These are phyloP conservation scores for Corythoichthys haematopterus DNA, from an alignment of 2,113 vertebrate species.

Conservation along the genomic window DNA sequence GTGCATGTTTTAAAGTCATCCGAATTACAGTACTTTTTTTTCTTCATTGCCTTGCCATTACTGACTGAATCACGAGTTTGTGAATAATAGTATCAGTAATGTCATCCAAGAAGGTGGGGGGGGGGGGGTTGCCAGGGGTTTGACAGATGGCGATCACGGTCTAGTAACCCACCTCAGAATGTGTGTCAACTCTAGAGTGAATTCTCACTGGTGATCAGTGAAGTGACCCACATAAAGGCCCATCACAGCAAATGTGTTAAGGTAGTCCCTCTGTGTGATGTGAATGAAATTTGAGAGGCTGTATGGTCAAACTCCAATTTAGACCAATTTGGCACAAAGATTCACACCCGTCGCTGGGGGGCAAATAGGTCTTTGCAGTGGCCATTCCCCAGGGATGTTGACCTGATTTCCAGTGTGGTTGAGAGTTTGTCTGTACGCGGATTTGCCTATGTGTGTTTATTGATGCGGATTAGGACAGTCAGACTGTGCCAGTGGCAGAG, in stretches of 20 bases:
- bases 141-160: slow-evolving; percentile 56
- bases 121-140: slow-evolving; percentile 14
- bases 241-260: slow-evolving; percentile 9
- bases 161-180: slow-evolving; percentile 48
- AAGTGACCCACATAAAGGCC: slow-evolving; percentile 28
- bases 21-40: not conserved
- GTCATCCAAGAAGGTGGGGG: slow-evolving; percentile 18
- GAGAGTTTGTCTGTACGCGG: slow-evolving; percentile 31
- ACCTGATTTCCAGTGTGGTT: slow-evolving; percentile 58
- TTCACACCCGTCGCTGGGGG: slow-evolving; percentile 30
- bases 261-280: not conserved
- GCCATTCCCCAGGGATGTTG: slow-evolving; percentile 39
- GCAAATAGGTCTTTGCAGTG: slow-evolving; percentile 53
- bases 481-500: slow-evolving; percentile 14
- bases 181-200: slow-evolving; percentile 40
- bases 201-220: slow-evolving; percentile 7
- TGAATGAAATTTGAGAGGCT: slow-evolving; percentile 37
- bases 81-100: not conserved
- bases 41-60: not conserved
- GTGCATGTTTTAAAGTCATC: no score
- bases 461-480: slow-evolving; percentile 49
- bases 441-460: slow-evolving; percentile 38
- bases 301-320: slow-evolving; percentile 24
- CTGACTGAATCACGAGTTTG: not conserved
- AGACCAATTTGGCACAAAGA: slow-evolving; percentile 27